Base-by-base conservation (phyloP, 1,140 invertebrate species). In the Battus philenor region DNA sequence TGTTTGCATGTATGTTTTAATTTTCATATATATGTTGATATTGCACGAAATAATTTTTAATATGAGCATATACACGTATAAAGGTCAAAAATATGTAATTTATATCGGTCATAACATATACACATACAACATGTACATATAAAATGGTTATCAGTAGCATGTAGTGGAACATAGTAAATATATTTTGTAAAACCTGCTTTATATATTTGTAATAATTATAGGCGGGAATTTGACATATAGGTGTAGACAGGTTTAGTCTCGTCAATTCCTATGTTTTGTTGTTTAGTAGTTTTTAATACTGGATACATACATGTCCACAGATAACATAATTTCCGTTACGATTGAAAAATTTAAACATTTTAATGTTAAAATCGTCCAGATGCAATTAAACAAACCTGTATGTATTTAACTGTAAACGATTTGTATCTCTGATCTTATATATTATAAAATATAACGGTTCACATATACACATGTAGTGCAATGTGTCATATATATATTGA, bases 1-100 rank as follows among this genome's bases (percentile, higher is more conserved):
- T n/a, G n/a, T n/a, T n/a, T n/a, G n/a, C n/a, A n/a, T n/a, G n/a
- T n/a, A n/a, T n/a, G n/a, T n/a, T n/a, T n/a, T n/a, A n/a, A n/a
- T n/a, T 96, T 27, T 94, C 96, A 36, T 94, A 22, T 22, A 4
- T 22, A 7, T 22, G 3, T 22, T 22, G 3, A 22, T 22, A 4
- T 7, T 4, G 7, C 7, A 3, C 3, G 20, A 3, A 22, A 7
- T 22, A 13, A 2, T 33, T 16, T 33, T 16, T 33, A 10, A 11
- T 18, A 17, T 17, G 4, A n/a, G 15, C 13, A 4, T 16, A 16
- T 22, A 4, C 20, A 22, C 7, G 7, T 22, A 22, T 22, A 22
- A 4, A 4, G 20, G 7, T 22, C 3, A 22, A 16, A 17, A n/a
- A 32, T 32, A 33, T 17, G n/a, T 33, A 33, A n/a, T n/a, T n/a